phyloP scores from a whole-genome alignment of 2,797 vertebrate species.

The Xenentodon cancila region DNA sequence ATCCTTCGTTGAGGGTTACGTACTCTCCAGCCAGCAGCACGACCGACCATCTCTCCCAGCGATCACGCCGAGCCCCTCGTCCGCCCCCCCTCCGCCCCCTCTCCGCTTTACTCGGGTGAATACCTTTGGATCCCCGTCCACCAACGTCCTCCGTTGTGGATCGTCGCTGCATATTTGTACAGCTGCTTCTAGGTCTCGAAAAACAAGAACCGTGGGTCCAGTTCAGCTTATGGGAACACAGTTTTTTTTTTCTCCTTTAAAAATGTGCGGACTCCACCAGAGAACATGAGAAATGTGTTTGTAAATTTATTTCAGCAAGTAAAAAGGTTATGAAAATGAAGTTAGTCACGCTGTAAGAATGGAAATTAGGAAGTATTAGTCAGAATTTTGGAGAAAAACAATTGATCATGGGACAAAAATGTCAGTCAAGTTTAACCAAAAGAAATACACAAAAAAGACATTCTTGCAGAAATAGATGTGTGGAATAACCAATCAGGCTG shows the following conservation, averaged over 20 bases:
- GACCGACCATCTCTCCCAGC: too few species aligned
- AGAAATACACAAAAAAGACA: too few species aligned
- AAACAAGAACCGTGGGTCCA: slow-evolving; percentile 27
- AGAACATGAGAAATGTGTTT: too few species aligned
- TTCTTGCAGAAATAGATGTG: too few species aligned
- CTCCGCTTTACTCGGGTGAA: slow-evolving; percentile 47
- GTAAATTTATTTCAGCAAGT: slow-evolving; percentile 2
- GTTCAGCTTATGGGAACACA: background rate
- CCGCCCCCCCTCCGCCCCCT: background rate
- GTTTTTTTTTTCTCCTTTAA: background rate
- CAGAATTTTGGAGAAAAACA: too few species aligned
- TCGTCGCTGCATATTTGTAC: slow-evolving; percentile 46
- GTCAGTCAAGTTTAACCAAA: too few species aligned
- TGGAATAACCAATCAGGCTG: too few species aligned
- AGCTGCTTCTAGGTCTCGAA: slow-evolving; percentile 34
- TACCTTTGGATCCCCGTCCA: slow-evolving; percentile 39
- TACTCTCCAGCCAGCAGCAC: too few species aligned
- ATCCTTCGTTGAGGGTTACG: slow-evolving; percentile 2
- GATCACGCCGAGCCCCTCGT: too few species aligned
- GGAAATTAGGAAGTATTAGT: background rate
- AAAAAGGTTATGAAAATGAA: background rate
- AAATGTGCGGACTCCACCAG: background rate
- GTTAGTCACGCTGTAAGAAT: background rate
- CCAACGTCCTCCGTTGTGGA: slow-evolving; percentile 16
- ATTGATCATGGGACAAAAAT: too few species aligned